phyloP scores from a whole-genome alignment of 1,140 invertebrate genomes.

The Muscidifurax raptorellus region DNA sequence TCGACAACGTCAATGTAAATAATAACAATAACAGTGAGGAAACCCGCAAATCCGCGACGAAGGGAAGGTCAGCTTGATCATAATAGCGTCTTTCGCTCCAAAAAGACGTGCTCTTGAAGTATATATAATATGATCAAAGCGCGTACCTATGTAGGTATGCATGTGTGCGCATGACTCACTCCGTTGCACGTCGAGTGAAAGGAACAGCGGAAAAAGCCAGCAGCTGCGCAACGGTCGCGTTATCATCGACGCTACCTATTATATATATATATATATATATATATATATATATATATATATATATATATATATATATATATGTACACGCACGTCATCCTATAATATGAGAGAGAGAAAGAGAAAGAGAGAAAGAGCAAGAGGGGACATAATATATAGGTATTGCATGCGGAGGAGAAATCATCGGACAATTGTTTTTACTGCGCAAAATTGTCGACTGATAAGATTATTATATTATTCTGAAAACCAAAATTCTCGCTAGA shows the following conservation, averaged over 20 bases:
- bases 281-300: background rate
- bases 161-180: slow-evolving; percentile 4
- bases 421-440: no score
- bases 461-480: background rate
- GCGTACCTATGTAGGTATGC: background rate
- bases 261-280: background rate
- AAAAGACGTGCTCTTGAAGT: no score
- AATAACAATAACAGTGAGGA: background rate
- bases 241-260: background rate
- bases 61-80: no score
- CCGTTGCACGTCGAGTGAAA: slow-evolving; percentile 21
- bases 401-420: no score
- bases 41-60: no score
- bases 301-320: background rate
- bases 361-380: no score
- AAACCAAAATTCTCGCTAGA: background rate
- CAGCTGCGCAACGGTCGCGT: background rate
- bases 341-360: no score
- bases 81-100: no score
- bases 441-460: background rate
- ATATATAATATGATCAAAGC: background rate
- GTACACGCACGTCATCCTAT: background rate
- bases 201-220: slow-evolving; percentile 16
- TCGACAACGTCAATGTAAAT: background rate
- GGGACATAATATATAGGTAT: no score